Conservation (phyloP, 2,797 vertebrate genomes). For the Tachyglossus aculeatus region DNA sequence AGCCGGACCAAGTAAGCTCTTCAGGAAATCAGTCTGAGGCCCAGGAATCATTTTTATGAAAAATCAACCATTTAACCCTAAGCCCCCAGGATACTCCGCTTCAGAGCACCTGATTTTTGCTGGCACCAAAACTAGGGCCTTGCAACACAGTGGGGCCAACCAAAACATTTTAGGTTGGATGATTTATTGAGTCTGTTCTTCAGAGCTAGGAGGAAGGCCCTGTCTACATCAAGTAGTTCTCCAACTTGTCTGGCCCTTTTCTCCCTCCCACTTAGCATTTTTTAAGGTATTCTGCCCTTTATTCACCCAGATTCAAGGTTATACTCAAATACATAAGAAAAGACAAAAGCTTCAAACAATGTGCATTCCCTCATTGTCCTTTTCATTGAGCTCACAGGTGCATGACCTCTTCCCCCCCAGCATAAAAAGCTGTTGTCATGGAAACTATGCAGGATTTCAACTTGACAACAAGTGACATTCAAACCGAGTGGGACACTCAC, state of each 20-base stretch:
- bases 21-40: too few relatives aligned
- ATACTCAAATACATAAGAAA: constrained; percentile 48
- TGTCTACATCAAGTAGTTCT: too few relatives aligned
- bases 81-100: too few relatives aligned
- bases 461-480: constrained; percentile 75
- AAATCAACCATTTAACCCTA: too few relatives aligned
- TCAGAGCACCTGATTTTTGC: too few relatives aligned
- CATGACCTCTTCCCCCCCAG: constrained; percentile 63
- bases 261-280: background rate
- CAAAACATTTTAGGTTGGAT: too few relatives aligned
- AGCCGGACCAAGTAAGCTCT: too few relatives aligned
- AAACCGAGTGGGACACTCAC: constrained; percentile 67
- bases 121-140: too few relatives aligned
- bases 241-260: background rate
- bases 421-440: constrained; percentile 66
- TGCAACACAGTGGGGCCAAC: too few relatives aligned
- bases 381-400: constrained; percentile 65
- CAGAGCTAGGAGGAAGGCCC: too few relatives aligned
- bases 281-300: constrained; percentile 42
- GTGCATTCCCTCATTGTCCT: constrained; percentile 58
- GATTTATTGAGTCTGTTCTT: too few relatives aligned
- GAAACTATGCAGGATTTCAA: constrained; percentile 68
- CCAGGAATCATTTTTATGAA: too few relatives aligned
- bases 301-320: constrained; percentile 68
- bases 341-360: constrained; percentile 64